Conservation (phyloP, 1,140 invertebrate genomes). For the silkworm (Bombyx mori) region DNA sequence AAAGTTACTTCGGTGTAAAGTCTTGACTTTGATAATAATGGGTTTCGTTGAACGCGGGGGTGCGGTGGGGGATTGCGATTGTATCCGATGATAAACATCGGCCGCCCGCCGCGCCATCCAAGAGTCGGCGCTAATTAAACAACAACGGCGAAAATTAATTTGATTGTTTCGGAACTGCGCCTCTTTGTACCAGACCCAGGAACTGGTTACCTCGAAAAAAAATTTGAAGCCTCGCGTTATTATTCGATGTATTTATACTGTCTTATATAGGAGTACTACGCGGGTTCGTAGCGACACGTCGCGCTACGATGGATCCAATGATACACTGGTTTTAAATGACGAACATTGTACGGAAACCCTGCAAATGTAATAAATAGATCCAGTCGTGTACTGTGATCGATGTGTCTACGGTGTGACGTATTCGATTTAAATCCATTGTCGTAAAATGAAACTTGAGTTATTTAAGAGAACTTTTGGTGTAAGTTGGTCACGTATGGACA, state of each 20-base stretch:
- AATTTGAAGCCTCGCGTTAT: slow-evolving; percentile 20
- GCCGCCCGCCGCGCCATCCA: slow-evolving; percentile 56
- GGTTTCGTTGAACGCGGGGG: slow-evolving; percentile 40
- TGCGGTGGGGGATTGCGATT: slow-evolving; percentile 42
- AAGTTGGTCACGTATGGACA: too few species aligned
- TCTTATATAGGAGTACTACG: too few species aligned
- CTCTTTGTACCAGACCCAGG: slow-evolving; percentile 49
- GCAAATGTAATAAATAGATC: too few species aligned
- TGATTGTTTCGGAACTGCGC: slow-evolving; percentile 63
- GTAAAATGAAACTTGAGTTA: background rate
- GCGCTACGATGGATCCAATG: too few species aligned
- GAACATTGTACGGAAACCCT: too few species aligned
- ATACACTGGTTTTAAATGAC: too few species aligned
- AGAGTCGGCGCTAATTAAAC: slow-evolving; percentile 65
- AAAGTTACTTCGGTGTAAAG: slow-evolving; percentile 61
- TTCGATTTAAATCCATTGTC: background rate
- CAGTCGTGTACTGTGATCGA: too few species aligned
- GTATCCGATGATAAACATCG: slow-evolving; percentile 68
- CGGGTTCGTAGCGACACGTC: too few species aligned
- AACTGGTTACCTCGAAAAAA: slow-evolving; percentile 49
- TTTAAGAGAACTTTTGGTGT: too few species aligned
- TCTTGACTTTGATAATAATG: slow-evolving; percentile 67
- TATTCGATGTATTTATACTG: too few species aligned
- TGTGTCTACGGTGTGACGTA: too few species aligned
- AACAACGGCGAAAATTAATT: slow-evolving; percentile 67